Base-by-base conservation (phyloP, 1,140 invertebrate genomes). In the Phortica variegata region DNA sequence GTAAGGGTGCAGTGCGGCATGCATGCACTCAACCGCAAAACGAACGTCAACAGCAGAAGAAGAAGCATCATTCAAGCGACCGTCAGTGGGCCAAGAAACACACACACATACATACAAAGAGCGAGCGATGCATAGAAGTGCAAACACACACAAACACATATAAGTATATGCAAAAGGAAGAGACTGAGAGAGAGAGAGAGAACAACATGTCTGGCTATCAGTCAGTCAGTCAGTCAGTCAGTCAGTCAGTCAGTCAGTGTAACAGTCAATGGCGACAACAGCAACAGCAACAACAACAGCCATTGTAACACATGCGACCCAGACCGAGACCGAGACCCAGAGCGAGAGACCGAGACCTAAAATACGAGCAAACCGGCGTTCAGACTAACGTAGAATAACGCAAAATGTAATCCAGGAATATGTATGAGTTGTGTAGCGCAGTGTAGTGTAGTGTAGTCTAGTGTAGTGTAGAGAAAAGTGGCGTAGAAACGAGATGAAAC, bases 261-360 rank as follows among this genome's bases (percentile, higher is more conserved):
- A n/a, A n/a, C 43, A 33, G 26, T 48, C 44, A 54, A 54, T 61
- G 47, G 54, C 38, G 61, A 47, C 60, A 5, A 29, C 6, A 34
- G 32, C 32, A 34, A 34, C 6, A 9, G 32, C 32, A 34, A 34
- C 13, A 34, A 34, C 12, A n/a, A 26, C 23, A 26, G 23, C 23
- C 23, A 26, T 26, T 26, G 23, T 26, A 26, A 26, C 23, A 26
- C 23, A 26, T 26, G 23, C 33, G 33, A 36, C 33, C 33, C 12
- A 9, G 61, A 63, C 60, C 60, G 49, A 55, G 61, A 62, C 60
- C 52, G 33, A 60, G 58, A 60, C 52, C 48, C 43, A 52, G 49
- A 56, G 51, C 17, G 29, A 40, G 29, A 47, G 38, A 52, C 50
- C 43, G 43, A 43, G 40, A 40, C 40, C 8, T 6, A 21, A 12